A percentile compares a stretch with the other conserved stretches of the same genome.
These are phyloP conservation scores for Lepus americanus DNA, from an alignment of 2,113 vertebrate genomes.

Conservation along the genomic window DNA sequence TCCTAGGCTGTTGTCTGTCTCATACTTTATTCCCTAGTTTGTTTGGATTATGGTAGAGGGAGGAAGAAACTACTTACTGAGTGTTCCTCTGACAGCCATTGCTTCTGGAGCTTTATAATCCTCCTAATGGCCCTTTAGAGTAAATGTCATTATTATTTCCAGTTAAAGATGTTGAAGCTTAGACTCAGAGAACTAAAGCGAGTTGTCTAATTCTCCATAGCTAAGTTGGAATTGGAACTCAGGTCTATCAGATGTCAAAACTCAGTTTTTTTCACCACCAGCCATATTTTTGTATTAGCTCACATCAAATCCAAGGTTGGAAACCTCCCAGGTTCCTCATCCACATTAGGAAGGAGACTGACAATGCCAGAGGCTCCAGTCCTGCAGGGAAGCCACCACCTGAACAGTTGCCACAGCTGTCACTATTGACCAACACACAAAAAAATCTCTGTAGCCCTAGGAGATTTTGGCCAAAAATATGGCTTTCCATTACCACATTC, in stretches of 20 bases:
- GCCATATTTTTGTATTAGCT: neutral
- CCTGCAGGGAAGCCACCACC: neutral
- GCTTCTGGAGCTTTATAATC: neutral
- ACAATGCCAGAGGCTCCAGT: neutral
- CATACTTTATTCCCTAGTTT: neutral
- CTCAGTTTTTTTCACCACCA: neutral
- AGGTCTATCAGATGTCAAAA: neutral
- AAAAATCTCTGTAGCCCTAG: neutral
- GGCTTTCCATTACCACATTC: neutral
- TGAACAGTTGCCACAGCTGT: neutral
- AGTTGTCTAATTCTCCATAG: neutral
- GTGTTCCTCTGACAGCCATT: neutral
- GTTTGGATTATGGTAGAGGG: neutral
- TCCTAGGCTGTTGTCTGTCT: neutral
- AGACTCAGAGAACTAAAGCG: neutral
- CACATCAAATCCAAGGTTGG: neutral
- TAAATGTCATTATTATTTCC: neutral
- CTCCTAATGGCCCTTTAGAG: neutral
- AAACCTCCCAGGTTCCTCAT: neutral
- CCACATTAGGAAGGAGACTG: neutral
- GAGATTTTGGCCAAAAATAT: neutral
- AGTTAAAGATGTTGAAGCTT: neutral
- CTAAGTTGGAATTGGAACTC: neutral
- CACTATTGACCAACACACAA: neutral
- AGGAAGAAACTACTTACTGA: neutral